Conservation (phyloP, 2,797 vertebrate species). For the Uromys caudimaculatus region DNA sequence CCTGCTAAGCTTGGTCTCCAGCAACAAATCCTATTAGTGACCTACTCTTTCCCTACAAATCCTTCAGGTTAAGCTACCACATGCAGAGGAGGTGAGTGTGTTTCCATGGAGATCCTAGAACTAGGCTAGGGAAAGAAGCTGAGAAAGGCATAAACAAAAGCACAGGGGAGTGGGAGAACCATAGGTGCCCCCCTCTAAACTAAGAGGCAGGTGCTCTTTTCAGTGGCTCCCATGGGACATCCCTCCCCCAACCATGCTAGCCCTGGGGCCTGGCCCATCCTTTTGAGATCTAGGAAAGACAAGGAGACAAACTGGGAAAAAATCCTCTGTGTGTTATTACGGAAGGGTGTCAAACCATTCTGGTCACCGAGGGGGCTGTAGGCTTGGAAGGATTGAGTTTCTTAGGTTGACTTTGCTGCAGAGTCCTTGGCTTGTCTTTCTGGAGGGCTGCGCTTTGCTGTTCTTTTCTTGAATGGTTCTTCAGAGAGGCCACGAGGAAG, state of each 20-base stretch:
- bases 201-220: neutral
- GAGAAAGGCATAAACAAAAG: neutral
- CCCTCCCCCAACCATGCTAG: neutral
- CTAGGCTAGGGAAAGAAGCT: neutral
- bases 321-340: slow-evolving; percentile 53
- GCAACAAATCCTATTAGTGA: neutral
- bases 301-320: slow-evolving; percentile 57
- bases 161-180: no score
- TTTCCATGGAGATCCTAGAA: neutral
- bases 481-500: slow-evolving; percentile 88
- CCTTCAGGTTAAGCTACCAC: neutral
- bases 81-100: no score
- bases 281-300: slow-evolving; percentile 64
- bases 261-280: neutral
- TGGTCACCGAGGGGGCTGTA: slow-evolving; percentile 82
- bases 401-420: slow-evolving; percentile 72
- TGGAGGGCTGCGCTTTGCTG: neutral
- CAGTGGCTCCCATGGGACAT: neutral
- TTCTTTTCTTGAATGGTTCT: slow-evolving; percentile 82
- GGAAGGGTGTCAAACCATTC: slow-evolving; percentile 86
- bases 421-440: slow-evolving; percentile 53
- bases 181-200: neutral
- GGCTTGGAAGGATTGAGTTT: slow-evolving; percentile 83
- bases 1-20: neutral
- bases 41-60: neutral